phyloP scores from a whole-genome alignment of 1,140 invertebrate species.

The Neodiprion fabricii region DNA sequence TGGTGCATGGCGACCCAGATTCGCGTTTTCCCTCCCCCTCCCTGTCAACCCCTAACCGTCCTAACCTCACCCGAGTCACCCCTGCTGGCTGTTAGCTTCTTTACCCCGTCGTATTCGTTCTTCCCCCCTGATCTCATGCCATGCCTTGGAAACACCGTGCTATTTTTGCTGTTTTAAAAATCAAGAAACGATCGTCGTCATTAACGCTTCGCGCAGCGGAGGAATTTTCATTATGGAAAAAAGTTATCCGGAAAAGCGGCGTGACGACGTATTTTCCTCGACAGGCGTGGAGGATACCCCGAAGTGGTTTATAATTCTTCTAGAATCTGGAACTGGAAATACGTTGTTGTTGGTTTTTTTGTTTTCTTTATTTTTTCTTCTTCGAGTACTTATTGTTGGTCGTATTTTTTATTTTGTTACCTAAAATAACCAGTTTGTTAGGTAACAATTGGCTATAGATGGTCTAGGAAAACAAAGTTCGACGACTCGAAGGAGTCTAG shows the following conservation, averaged over 20 bases:
- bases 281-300: too few species aligned
- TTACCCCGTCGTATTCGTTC: background rate
- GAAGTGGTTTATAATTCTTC: too few species aligned
- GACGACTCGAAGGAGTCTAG: background rate
- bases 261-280: too few species aligned
- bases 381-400: too few species aligned
- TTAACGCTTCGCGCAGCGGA: too few species aligned
- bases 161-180: background rate
- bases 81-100: background rate
- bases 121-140: slow-evolving; percentile 15
- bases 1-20: slow-evolving; percentile 15
- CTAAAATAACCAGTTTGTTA: background rate
- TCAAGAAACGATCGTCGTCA: too few species aligned
- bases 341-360: too few species aligned
- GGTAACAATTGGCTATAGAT: background rate
- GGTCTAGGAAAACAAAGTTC: background rate
- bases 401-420: too few species aligned
- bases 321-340: too few species aligned
- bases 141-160: slow-evolving; percentile 16
- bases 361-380: too few species aligned
- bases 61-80: slow-evolving; percentile 2
- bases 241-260: too few species aligned
- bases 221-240: too few species aligned
- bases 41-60: slow-evolving; percentile 15
- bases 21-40: slow-evolving; percentile 15